phyloP scores from a whole-genome alignment of 2,797 vertebrate species.

The Zenarchopterus dispar region DNA sequence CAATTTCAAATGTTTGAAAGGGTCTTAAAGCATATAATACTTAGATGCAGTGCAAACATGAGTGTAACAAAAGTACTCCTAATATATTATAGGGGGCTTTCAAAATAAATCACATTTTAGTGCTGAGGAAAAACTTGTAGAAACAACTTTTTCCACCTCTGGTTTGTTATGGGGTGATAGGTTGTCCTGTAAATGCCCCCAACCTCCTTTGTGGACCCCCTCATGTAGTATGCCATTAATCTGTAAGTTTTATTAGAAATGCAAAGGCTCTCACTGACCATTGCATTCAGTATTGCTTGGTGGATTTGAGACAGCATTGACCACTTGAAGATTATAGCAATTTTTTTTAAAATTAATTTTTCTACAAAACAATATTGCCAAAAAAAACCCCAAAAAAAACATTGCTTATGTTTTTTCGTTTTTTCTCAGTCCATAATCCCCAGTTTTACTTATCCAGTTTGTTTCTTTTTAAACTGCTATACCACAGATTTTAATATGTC shows the following conservation, averaged over 20 bases:
- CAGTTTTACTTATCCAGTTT: not conserved
- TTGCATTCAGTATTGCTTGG: slow-evolving; percentile 20
- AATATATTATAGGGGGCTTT: slow-evolving; percentile 3
- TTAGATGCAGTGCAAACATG: not conserved
- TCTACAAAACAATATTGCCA: slow-evolving; percentile 1
- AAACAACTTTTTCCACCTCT: slow-evolving; percentile 10
- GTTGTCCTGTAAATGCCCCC: slow-evolving; percentile 2
- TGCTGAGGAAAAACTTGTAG: not conserved
- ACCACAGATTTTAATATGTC: not conserved
- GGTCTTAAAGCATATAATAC: not conserved
- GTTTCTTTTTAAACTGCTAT: not conserved
- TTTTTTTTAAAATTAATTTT: not conserved
- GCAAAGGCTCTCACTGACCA: not conserved
- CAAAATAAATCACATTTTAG: not conserved
- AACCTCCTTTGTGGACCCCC: slow-evolving; percentile 4
- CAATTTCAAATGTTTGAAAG: not conserved
- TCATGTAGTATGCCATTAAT: slow-evolving; percentile 4
- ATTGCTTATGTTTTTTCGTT: not conserved
- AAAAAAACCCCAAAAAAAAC: slow-evolving; percentile 4
- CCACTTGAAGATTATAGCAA: not conserved
- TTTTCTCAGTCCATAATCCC: not conserved
- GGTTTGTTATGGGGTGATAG: slow-evolving; percentile 10
- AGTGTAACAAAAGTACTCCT: not conserved
- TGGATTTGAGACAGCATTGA: slow-evolving; percentile 10
- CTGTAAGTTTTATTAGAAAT: slow-evolving; percentile 11